phyloP scores from a whole-genome alignment of 2,888 invertebrate genomes.

The Apamea monoglypha region DNA sequence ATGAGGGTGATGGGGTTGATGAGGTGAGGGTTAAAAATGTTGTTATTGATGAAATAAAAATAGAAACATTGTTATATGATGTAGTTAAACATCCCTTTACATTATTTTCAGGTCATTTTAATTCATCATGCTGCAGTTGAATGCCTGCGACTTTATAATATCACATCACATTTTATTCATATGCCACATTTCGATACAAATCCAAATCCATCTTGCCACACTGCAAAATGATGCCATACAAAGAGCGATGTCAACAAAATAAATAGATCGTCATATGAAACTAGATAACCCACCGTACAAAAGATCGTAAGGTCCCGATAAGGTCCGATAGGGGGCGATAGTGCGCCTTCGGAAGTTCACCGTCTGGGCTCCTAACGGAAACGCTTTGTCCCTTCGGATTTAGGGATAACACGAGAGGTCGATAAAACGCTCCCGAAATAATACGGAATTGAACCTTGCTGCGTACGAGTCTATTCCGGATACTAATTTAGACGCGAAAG shows the following conservation, averaged over 20 bases:
- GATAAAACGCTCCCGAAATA: slow-evolving; percentile 66
- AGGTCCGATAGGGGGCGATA: slow-evolving; percentile 75
- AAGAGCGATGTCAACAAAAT: slow-evolving; percentile 62
- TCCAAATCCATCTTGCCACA: slow-evolving; percentile 34
- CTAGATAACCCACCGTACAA: slow-evolving; percentile 65
- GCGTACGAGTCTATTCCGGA: slow-evolving; percentile 63
- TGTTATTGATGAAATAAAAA: not conserved
- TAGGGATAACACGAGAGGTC: slow-evolving; percentile 67
- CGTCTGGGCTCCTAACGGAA: slow-evolving; percentile 78
- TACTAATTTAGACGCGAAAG: slow-evolving; percentile 65
- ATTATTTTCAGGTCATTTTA: not conserved
- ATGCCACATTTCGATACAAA: slow-evolving; percentile 4
- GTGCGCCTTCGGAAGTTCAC: slow-evolving; percentile 75
- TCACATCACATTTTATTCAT: not conserved
- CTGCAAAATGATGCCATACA: slow-evolving; percentile 57
- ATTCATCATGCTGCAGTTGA: not conserved
- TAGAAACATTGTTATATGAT: not conserved
- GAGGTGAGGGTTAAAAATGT: not conserved
- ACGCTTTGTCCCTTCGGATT: slow-evolving; percentile 79
- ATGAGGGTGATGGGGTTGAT: no score
- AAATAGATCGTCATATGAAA: slow-evolving; percentile 66
- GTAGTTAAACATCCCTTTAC: not conserved
- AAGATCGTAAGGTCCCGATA: slow-evolving; percentile 71
- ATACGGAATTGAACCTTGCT: slow-evolving; percentile 69
- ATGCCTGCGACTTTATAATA: not conserved